phyloP scores from a whole-genome alignment of 2,113 vertebrate genomes.

The Taxidea taxus region DNA sequence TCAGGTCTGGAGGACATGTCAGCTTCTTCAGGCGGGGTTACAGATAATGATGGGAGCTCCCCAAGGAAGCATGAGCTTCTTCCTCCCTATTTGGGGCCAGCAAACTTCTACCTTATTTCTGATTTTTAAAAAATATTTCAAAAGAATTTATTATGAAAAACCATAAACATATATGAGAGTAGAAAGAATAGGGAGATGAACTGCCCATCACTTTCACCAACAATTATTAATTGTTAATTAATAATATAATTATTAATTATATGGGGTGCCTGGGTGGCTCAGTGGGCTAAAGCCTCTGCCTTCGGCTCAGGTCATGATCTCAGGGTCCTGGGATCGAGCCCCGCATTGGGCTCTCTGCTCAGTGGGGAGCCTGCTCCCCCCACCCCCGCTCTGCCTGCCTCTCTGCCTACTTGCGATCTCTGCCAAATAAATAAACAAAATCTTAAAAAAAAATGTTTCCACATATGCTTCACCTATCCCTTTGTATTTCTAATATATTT shows the following conservation, averaged over 20 bases:
- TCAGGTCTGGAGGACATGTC: neutral
- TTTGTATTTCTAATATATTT: neutral
- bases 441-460: neutral
- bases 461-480: neutral
- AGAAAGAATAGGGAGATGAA: neutral
- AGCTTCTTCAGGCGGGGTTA: neutral
- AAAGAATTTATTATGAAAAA: neutral
- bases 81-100: neutral
- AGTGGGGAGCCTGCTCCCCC: too few species aligned
- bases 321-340: too few species aligned
- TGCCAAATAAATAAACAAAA: too few species aligned
- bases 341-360: too few species aligned
- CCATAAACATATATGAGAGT: neutral
- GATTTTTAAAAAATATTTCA: neutral
- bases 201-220: neutral
- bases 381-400: too few species aligned
- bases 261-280: too few species aligned
- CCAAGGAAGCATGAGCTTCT: neutral
- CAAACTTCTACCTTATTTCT: neutral
- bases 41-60: neutral
- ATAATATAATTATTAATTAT: neutral
- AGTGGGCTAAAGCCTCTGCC: too few species aligned
- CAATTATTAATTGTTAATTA: too few species aligned
- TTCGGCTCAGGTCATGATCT: too few species aligned
- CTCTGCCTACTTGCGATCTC: too few species aligned